These are phyloP conservation scores for Antidorcas marsupialis DNA, from an alignment of 2,113 vertebrate species.

Conservation along the genomic window DNA sequence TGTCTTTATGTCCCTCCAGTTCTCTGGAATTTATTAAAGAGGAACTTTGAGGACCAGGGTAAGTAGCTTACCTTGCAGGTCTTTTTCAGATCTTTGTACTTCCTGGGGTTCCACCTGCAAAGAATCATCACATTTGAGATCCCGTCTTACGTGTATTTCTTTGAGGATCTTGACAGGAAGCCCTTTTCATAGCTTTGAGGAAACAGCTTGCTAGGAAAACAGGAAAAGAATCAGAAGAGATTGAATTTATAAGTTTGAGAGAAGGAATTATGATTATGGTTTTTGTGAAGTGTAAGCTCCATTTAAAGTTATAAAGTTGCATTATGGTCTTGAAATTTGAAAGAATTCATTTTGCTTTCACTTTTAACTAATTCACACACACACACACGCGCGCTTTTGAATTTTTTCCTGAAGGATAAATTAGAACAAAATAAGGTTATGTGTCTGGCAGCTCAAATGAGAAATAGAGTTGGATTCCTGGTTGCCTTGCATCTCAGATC, in stretches of 20 bases:
- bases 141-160: neutral
- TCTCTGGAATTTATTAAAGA: neutral
- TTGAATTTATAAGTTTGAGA: neutral
- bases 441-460: neutral
- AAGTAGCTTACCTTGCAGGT: neutral
- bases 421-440: neutral
- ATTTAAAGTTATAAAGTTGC: neutral
- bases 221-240: conserved; percentile 8
- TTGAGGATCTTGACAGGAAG: neutral
- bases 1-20: neutral
- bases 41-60: neutral
- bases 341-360: neutral
- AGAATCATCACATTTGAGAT: neutral
- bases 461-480: neutral
- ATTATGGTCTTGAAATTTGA: conserved; percentile 5
- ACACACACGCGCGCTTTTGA: neutral
- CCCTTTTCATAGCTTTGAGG: neutral
- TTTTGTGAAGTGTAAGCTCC: neutral
- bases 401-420: neutral
- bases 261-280: neutral
- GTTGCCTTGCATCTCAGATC: neutral
- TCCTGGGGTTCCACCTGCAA: neutral
- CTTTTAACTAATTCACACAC: conserved; percentile 21
- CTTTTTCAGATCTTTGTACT: neutral
- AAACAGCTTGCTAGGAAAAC: neutral